Evolutionary conservation across 2,888 invertebrate genomes (phyloP), one percentile per base, ranked within the genome.

Genomic region (Drosophila paranaensis): DNA sequence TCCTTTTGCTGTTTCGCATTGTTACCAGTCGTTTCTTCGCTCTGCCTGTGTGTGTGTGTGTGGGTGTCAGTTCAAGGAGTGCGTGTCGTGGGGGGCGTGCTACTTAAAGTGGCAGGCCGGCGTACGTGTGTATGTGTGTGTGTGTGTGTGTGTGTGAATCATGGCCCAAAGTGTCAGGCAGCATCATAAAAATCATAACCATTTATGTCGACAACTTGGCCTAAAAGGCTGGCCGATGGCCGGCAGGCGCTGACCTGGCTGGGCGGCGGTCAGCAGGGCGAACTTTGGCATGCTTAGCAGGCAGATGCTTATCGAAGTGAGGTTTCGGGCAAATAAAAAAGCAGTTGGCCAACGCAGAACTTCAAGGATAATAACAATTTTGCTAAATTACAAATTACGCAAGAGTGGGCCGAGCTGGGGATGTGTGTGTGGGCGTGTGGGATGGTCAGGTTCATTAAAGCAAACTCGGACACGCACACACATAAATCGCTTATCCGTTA

Each of bases 401-500:
- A 43, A 73, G 63, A 20, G 53, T 40, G 48, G 20, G 55, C n/a
- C n/a, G 2, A 10, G 4, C 14, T 9, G 33, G 10, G 55, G 56
- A 8, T 25, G 14, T 2, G 35, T 13, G 20, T 16, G 42, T 27
- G 27, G 27, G 27, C 16, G 27, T 39, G 42, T 48, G 42, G 45
- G 37, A n/a, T 55, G 72, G 57, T 77, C 60, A 64, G 85, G 79
- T 83, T 88, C 81, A 88, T 81, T 86, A 77, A 85, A 77, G 79
- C 80, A 71, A 84, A 56, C 76, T 82, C 68, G 76, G 63, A 75
- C 77, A 80, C 84, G 67, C 82, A 79, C 72, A 79, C 67, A 81
- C 83, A 86, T 88, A 86, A 85, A 85, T 83, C 67, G 83, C 85
- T 77, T 88, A 88, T 88, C 81, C 88, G 79, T 84, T 83, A 83